These are phyloP conservation scores for Hyaena hyaena DNA, from an alignment of 2,113 vertebrate genomes.

Conservation along the genomic window DNA sequence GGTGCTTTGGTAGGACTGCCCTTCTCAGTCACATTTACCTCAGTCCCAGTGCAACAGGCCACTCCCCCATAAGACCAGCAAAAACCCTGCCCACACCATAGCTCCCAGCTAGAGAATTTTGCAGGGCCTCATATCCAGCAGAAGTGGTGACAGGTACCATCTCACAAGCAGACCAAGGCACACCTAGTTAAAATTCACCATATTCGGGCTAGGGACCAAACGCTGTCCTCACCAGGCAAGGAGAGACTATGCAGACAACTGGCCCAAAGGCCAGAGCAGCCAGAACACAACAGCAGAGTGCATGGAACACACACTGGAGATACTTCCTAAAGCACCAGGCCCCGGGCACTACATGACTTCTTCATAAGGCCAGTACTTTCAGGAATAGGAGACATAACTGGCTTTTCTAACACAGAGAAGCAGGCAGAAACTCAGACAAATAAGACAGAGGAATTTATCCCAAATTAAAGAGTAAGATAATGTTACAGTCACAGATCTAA, in stretches of 20 bases:
- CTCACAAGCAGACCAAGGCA: neutral
- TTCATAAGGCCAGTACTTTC: neutral
- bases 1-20: too few species aligned
- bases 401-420: neutral
- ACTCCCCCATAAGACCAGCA: neutral
- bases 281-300: neutral
- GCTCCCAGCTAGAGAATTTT: neutral
- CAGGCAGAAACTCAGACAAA: neutral
- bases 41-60: neutral
- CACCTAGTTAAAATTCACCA: neutral
- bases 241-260: neutral
- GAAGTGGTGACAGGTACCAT: neutral
- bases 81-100: neutral
- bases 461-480: neutral
- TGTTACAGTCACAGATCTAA: neutral
- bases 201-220: neutral
- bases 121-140: neutral
- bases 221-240: neutral
- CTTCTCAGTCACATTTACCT: too few species aligned
- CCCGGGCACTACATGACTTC: neutral
- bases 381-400: neutral
- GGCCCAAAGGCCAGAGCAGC: neutral
- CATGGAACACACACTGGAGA: neutral
- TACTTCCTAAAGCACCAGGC: neutral
- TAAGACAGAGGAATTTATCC: neutral